Evolutionary conservation across 2,888 invertebrate genomes (phyloP).

Genomic region (Lumbricus terrestris): DNA sequence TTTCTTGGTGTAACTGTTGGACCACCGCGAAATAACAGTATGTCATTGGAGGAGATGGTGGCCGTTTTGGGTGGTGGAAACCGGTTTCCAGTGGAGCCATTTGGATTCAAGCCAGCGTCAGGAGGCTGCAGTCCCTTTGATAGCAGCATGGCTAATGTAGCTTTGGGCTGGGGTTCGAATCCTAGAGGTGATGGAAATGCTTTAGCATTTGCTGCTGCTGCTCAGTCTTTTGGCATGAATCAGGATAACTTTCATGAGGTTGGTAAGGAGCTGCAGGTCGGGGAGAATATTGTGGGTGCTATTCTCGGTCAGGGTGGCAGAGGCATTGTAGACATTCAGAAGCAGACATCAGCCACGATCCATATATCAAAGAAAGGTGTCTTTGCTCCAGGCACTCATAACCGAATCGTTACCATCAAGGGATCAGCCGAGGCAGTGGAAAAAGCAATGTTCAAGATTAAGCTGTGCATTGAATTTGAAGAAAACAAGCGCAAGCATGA

Average conservation of each 20-base stretch:
- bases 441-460: constrained; percentile 90
- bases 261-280: constrained; percentile 70
- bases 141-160: background rate
- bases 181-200: background rate
- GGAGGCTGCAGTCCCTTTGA: constrained; percentile 12
- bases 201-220: background rate
- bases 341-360: constrained; percentile 93
- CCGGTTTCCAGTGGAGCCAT: background rate
- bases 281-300: constrained; percentile 88
- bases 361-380: constrained; percentile 98
- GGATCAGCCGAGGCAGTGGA: constrained; percentile 84
- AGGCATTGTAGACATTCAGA: constrained; percentile 94
- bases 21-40: constrained; percentile 12
- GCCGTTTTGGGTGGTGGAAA: constrained; percentile 35
- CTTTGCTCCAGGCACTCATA: constrained; percentile 93
- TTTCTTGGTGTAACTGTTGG: constrained; percentile 69
- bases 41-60: constrained; percentile 39
- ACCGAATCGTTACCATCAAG: constrained; percentile 93
- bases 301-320: constrained; percentile 95
- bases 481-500: constrained; percentile 84
- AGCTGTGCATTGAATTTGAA: constrained; percentile 93
- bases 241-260: background rate
- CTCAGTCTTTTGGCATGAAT: background rate
- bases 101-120: constrained; percentile 50
- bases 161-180: background rate